Evolutionary conservation across 2,888 invertebrate species (phyloP).

Genomic region (Argyresthia albistria): DNA sequence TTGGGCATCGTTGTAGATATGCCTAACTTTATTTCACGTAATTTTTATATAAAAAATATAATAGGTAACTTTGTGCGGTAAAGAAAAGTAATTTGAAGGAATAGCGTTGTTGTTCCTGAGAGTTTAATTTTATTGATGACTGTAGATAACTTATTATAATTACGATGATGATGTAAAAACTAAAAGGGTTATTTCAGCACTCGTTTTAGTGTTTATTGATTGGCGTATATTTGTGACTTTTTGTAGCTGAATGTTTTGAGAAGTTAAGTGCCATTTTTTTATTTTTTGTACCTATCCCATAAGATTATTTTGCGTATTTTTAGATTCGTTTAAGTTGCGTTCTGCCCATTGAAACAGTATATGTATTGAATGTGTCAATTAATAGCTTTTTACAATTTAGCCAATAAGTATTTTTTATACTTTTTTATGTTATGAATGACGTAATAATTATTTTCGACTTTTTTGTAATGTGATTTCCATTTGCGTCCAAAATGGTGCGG

Average conservation of each 20-base stretch:
- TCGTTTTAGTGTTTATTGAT: slow-evolving; percentile 10
- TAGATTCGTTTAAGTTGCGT: neutral
- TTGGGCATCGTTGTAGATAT: slow-evolving; percentile 49
- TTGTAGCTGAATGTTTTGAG: slow-evolving; percentile 15
- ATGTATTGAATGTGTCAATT: slow-evolving; percentile 4
- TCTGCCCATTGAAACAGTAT: neutral
- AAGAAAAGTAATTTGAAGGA: slow-evolving; percentile 3
- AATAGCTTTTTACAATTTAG: slow-evolving; percentile 4
- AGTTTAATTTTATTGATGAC: slow-evolving; percentile 18
- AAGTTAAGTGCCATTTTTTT: slow-evolving; percentile 29
- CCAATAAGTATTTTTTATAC: slow-evolving; percentile 1
- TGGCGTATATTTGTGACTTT: slow-evolving; percentile 25
- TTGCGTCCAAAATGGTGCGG: slow-evolving; percentile 5
- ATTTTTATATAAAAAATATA: slow-evolving; percentile 35
- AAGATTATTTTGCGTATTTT: slow-evolving; percentile 1
- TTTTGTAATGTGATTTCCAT: neutral
- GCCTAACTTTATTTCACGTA: slow-evolving; percentile 47
- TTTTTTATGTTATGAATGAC: slow-evolving; percentile 4
- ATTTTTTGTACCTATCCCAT: neutral
- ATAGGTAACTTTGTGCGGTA: slow-evolving; percentile 12
- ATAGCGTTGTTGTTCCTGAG: slow-evolving; percentile 4
- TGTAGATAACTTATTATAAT: slow-evolving; percentile 19
- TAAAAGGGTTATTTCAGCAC: neutral
- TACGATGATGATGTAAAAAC: neutral
- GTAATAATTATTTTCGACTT: neutral